Evolutionary conservation across 2,888 invertebrate genomes (phyloP), one percentile per base, ranked within the genome.

Genomic region (Steinernema scapterisci): DNA sequence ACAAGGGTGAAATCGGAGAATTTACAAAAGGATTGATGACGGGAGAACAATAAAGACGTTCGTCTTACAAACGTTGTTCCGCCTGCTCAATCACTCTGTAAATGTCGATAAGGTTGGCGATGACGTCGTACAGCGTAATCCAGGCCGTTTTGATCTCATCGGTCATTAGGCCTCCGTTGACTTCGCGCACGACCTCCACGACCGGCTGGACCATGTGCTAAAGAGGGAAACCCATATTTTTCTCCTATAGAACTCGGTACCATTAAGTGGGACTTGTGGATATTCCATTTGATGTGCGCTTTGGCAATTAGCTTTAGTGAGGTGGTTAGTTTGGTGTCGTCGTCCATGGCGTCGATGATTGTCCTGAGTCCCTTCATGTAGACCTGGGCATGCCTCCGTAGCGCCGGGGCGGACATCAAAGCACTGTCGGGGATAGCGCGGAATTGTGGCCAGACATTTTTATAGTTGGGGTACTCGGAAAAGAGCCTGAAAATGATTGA

Each of bases 381-480:
- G n/a, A 84, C 81, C 0, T 78, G 78, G 77, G 54, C 84, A 73
- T 80, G 82, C 25, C 74, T 76, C 73, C 82, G 73, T 44, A 86
- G 72, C 70, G 84, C 83, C 16, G 80, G 78, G 7, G 86, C 83
- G 73, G 80, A 79, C 84, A 86, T 85, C 45, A 86, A 72, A 11
- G 84, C 79, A 1, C 83, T 83, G 75, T 86, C 86, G 51, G 85
- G 85, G 70, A 86, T 83, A 16, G 81, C 80, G 1, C 83, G 77
- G 76, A 86, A 86, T 74, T 83, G 84, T 0, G 85, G 86, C 85
- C 85, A 86, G 44, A 86, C 84, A 46, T 80, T 76, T 73, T 86
- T 86, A 76, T 86, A 86, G 46, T 80, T 76, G 6, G 86, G 86
- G 71, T 83, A 79, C 70, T 86, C 84, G 16, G 84, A 77, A 73